Evolutionary conservation across 2,113 vertebrate species (phyloP).

Genomic region (Lasiurus cinereus): DNA sequence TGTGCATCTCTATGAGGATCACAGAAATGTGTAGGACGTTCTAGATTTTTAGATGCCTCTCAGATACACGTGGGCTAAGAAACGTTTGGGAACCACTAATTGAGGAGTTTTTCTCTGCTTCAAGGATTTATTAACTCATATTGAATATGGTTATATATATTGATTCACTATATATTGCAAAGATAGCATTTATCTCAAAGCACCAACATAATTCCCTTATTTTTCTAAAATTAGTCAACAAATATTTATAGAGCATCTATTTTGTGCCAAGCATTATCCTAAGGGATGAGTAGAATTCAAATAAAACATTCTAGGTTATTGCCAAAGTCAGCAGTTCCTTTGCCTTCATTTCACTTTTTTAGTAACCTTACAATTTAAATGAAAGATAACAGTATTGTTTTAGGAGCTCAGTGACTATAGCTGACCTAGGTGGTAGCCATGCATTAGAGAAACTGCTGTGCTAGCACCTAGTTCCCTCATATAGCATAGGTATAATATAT

Average conservation of each 20-base stretch:
- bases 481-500: background rate
- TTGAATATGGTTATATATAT: background rate
- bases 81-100: background rate
- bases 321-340: background rate
- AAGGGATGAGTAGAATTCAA: background rate
- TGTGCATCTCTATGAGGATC: background rate
- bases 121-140: background rate
- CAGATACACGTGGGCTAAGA: background rate
- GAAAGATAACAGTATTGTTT: background rate
- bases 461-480: background rate
- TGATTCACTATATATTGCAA: background rate
- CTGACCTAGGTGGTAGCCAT: background rate
- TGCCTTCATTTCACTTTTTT: background rate
- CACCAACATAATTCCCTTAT: background rate
- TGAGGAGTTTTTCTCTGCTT: background rate
- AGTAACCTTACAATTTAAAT: background rate
- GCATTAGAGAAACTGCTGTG: background rate
- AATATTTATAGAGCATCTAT: background rate
- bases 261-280: background rate
- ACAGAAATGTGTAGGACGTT: background rate
- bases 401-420: background rate
- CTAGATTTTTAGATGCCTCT: background rate
- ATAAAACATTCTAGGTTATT: background rate
- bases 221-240: conserved; percentile 35
- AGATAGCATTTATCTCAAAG: conserved; percentile 37